These are phyloP conservation scores for Polyploca ridens DNA, from an alignment of 2,888 invertebrate genomes.

Conservation along the genomic window DNA sequence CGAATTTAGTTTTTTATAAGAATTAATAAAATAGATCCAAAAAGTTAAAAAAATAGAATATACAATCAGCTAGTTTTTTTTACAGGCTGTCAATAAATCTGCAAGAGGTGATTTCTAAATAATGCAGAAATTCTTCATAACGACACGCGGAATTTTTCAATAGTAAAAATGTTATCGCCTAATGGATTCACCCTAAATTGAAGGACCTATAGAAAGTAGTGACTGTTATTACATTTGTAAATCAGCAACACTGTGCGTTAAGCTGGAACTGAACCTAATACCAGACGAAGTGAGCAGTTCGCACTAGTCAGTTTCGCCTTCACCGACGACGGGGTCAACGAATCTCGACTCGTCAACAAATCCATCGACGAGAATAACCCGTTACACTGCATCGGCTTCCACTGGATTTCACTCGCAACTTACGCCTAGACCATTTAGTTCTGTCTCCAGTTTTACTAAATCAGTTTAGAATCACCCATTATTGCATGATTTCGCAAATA, in stretches of 20 bases:
- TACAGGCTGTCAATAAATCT: too few relatives aligned
- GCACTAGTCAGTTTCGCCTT: conserved; percentile 68
- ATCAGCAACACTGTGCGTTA: not conserved
- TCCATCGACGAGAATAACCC: conserved; percentile 83
- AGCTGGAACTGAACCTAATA: not conserved
- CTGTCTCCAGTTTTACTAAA: conserved; percentile 45
- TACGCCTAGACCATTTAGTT: conserved; percentile 66
- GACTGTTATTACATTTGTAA: not conserved
- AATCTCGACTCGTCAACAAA: conserved; percentile 80
- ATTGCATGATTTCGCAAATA: not conserved
- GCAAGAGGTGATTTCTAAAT: too few relatives aligned
- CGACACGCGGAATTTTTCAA: too few relatives aligned
- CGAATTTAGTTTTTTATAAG: too few relatives aligned
- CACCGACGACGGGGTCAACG: conserved; percentile 74
- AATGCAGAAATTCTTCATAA: too few relatives aligned
- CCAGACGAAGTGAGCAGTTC: conserved; percentile 38
- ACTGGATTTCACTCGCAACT: conserved; percentile 71
- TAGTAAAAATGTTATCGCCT: too few relatives aligned
- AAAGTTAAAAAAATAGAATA: too few relatives aligned
- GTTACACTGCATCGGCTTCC: conserved; percentile 78
- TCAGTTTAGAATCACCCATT: conserved; percentile 18
- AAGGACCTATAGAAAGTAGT: too few relatives aligned
- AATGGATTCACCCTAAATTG: too few relatives aligned
- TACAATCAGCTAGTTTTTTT: too few relatives aligned
- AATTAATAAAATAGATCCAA: too few relatives aligned